Evolutionary conservation across 1,140 invertebrate species (phyloP), one percentile per base, ranked within the genome.

Genomic region (Drosophila rufa): DNA sequence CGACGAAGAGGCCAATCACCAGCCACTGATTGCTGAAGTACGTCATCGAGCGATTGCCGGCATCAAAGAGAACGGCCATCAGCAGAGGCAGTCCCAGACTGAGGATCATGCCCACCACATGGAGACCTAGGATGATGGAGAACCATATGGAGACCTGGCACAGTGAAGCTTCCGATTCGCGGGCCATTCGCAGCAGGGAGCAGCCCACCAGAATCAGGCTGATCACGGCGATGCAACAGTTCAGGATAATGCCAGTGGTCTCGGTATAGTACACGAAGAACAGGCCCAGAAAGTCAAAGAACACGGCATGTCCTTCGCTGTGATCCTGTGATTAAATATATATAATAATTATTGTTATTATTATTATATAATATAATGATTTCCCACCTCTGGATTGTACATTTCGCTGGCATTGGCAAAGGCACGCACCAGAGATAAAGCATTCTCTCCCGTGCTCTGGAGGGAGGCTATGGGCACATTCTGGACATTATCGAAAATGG

Each of bases 371-470:
- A 1, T 17, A 19, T 12, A 17, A 45, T 7, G 0, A 33, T 11
- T 19, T 53, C 71, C 22, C 59, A 91, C 80, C 75, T 87, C 82
- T 38, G 89, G 78, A 53, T 95, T 93, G 2, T 94, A 86, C 62
- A 96, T 91, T 91, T 96, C 94, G 56, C 94, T 92, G 17, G 95
- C 95, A 48, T 94, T 93, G 2, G 95, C 94, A 81, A 97, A 94
- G 22, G 94, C 94, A 45, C 94, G 92, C 0, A 96, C 93, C 19
- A 97, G 84, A 15, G 95, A 95, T 25, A 97, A 92, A 38, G 97
- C 94, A 92, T 96, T 96, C 69, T 96, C 95, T 59, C 97, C 97
- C 47, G 96, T 96, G 84, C 96, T 94, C 92, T 98, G 97, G 30
- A 98, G 94, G 5, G 96, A 96, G n/a, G 96, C 96, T 6, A 95